Evolutionary conservation across 2,797 vertebrate genomes (phyloP).

Genomic region (Coregonus suidteri): DNA sequence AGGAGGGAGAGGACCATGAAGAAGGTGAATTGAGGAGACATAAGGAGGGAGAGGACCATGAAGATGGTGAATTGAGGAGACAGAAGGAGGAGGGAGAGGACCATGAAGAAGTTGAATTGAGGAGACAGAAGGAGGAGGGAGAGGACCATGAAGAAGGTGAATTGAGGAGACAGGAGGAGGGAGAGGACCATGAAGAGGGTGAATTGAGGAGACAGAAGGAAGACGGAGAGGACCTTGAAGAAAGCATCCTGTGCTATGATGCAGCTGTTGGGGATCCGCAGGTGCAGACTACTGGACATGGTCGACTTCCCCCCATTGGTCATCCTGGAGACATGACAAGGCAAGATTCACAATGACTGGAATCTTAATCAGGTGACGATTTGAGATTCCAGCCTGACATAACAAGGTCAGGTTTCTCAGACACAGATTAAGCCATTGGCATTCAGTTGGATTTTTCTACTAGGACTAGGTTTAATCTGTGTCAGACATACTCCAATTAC

Average conservation of each 20-base stretch:
- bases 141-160: background rate
- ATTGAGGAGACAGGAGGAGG: background rate
- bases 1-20: conserved; percentile 82
- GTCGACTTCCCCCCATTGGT: conserved; percentile 95
- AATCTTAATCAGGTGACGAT: background rate
- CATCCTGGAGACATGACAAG: conserved; percentile 71
- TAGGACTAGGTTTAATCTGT: background rate
- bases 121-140: background rate
- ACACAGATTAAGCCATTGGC: background rate
- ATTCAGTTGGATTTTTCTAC: background rate
- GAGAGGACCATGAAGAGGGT: background rate
- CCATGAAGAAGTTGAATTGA: background rate
- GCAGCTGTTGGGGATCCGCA: conserved; percentile 82
- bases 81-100: background rate
- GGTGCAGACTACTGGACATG: conserved; percentile 79
- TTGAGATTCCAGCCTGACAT: background rate
- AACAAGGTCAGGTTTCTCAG: background rate
- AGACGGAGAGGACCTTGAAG: conserved; percentile 82
- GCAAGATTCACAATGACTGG: background rate
- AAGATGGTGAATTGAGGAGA: conserved; percentile 71
- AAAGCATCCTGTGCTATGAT: conserved; percentile 88
- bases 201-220: background rate
- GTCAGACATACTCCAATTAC: no score
- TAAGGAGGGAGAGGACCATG: conserved; percentile 75
- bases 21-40: conserved; percentile 57